Evolutionary conservation across 37 sponge, comb jelly and placozoan genomes (phyloP).

Genomic region (Agelas oroides): DNA sequence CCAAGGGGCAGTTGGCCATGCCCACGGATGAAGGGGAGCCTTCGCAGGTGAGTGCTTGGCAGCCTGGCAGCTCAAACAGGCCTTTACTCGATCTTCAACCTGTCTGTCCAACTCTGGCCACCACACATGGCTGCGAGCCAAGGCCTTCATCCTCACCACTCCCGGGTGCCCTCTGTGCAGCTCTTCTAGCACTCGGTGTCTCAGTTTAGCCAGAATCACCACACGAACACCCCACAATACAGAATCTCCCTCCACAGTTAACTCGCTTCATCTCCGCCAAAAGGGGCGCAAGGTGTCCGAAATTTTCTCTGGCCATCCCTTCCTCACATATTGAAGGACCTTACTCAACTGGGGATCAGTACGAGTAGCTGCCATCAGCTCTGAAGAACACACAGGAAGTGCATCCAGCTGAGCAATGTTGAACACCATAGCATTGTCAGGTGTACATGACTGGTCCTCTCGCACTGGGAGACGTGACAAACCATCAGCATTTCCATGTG

Average conservation of each 20-base stretch:
- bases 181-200: constrained; percentile 1
- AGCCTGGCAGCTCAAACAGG: constrained; percentile 14
- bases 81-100: constrained; percentile 9
- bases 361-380: background rate
- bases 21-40: constrained; percentile 39
- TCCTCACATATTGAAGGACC: constrained; percentile 25
- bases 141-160: constrained; percentile 38
- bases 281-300: background rate
- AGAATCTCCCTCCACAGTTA: constrained; percentile 44
- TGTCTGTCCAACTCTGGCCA: constrained; percentile 48
- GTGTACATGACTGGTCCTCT: background rate
- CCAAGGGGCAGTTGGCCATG: constrained; percentile 34
- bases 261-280: background rate
- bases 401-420: background rate
- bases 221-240: constrained; percentile 63
- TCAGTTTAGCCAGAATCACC: constrained; percentile 15
- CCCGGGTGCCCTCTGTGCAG: constrained; percentile 46
- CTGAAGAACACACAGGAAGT: constrained; percentile 3
- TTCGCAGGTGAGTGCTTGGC: background rate
- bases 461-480: constrained; percentile 37
- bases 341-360: constrained; percentile 48
- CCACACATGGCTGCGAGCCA: constrained; percentile 54
- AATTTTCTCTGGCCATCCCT: constrained; percentile 44
- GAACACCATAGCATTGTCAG: background rate
- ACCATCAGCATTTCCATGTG: constrained; percentile 70